Evolutionary conservation across 2,797 vertebrate genomes (phyloP), one percentile per base, ranked within the genome.

Genomic region (Jordanella pulchra): DNA sequence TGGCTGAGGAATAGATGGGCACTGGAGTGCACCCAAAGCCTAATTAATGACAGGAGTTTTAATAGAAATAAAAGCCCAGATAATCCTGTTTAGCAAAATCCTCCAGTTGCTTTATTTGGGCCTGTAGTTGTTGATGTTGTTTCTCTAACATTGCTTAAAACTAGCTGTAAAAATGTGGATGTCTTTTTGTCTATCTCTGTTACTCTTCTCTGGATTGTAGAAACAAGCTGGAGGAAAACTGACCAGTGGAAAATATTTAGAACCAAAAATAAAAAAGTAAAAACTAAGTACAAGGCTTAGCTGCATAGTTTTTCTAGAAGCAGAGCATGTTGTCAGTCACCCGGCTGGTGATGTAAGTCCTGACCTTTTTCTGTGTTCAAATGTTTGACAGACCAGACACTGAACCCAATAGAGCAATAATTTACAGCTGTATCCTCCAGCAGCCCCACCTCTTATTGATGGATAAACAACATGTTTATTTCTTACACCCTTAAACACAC

Each of bases 41-140:
- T 93, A 93, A 93, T 93, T 92, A 92, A 91, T 91, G 88, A 81
- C 58, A 76, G 77, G 82, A 79, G 77, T 73, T 35, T 84, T 80
- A 77, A 86, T 91, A 82, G 79, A 91, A 87, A 86, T 86, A 85
- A 88, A 90, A 84, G 86, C 89, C 82, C 86, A 89, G 67, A 75
- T 85, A 87, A 89, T 78, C 80, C 78, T 83, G 86, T 85, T 88
- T 80, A 80, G 78, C 77, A 86, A 69, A 76, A 79, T 83, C 54
- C 89, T 86, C 85, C 61, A 81, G 53, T 74, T 80, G 81, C 89
- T 81, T 75, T 89, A 7, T 90, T 89, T 86, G 84, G 88, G 85
- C 73, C 78, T 35, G 77, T 73, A 80, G 75, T 76, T 65, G 79
- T 77, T 82, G 81, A 72, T 88, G 85, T 51, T 84, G 67, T 75